These are phyloP conservation scores for Corythornis leucogaster DNA, from an alignment of 2,797 vertebrate species.

Conservation along the genomic window DNA sequence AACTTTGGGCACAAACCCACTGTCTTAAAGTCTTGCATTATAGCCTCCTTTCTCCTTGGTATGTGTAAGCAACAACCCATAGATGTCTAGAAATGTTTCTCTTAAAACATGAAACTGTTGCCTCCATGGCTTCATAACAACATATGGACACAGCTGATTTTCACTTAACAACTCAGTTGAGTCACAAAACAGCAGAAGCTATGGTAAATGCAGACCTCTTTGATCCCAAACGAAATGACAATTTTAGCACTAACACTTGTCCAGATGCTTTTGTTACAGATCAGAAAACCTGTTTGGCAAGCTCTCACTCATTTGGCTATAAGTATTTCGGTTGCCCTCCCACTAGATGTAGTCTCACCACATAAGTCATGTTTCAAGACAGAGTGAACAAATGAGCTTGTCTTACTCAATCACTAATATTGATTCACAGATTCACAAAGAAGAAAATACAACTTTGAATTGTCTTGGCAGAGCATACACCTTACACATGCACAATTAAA, in stretches of 20 bases:
- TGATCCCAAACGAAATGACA: constrained; percentile 45
- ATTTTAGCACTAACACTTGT: constrained; percentile 49
- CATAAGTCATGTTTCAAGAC: constrained; percentile 62
- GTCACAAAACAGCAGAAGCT: constrained; percentile 25
- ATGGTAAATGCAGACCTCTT: constrained; percentile 42
- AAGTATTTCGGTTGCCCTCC: constrained; percentile 54
- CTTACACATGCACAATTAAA: constrained; percentile 70
- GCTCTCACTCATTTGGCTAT: constrained; percentile 51
- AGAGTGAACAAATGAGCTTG: constrained; percentile 64
- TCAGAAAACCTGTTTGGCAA: constrained; percentile 64
- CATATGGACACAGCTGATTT: constrained; percentile 17
- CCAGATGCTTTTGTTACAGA: constrained; percentile 71
- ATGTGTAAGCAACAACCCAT: not conserved
- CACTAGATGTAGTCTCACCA: constrained; percentile 53
- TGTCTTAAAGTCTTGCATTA: not conserved
- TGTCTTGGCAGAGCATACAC: constrained; percentile 36
- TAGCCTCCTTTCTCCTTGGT: not conserved
- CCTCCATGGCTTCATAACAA: not conserved
- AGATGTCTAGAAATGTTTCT: constrained; percentile 23
- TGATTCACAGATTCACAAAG: constrained; percentile 43
- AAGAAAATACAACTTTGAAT: constrained; percentile 66
- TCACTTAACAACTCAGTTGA: constrained; percentile 19
- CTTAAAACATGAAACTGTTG: constrained; percentile 14
- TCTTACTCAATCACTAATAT: constrained; percentile 70
- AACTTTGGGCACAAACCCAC: not conserved